phyloP scores from a whole-genome alignment of 2,113 vertebrate species.

The Toxotes jaculatrix region DNA sequence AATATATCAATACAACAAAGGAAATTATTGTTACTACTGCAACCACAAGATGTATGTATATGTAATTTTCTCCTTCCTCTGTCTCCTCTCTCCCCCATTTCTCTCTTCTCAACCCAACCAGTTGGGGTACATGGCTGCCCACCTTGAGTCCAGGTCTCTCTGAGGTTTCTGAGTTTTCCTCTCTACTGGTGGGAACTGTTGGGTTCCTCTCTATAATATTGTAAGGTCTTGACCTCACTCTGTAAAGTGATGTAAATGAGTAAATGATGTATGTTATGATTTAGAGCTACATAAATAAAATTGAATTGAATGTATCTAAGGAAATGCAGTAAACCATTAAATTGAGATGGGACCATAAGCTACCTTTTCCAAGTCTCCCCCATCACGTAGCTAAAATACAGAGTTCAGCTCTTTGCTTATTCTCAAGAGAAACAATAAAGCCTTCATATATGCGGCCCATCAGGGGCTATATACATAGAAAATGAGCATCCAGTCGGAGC shows the following conservation, averaged over 20 bases:
- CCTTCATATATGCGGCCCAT: slow-evolving; percentile 29
- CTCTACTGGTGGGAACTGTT: no score
- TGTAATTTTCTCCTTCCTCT: no score
- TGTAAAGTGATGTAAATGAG: no score
- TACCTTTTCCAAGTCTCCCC: neutral
- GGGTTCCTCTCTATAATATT: no score
- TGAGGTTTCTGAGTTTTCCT: no score
- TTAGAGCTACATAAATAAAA: neutral
- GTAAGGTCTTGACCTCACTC: no score
- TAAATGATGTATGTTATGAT: no score
- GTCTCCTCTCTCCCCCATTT: no score
- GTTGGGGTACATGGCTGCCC: no score
- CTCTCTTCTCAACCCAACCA: neutral
- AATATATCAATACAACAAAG: neutral
- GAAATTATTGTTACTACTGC: neutral
- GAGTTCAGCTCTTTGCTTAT: slow-evolving; percentile 28
- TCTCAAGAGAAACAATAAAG: slow-evolving; percentile 53
- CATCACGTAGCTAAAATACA: neutral
- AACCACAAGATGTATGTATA: no score
- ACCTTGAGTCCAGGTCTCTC: neutral
- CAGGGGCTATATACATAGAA: slow-evolving; percentile 39
- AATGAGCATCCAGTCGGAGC: slow-evolving; percentile 38
- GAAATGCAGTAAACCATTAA: neutral
- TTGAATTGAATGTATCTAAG: neutral
- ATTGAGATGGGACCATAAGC: neutral